Base-by-base conservation (phyloP, 2,888 invertebrate species). In the Cinara cedri region DNA sequence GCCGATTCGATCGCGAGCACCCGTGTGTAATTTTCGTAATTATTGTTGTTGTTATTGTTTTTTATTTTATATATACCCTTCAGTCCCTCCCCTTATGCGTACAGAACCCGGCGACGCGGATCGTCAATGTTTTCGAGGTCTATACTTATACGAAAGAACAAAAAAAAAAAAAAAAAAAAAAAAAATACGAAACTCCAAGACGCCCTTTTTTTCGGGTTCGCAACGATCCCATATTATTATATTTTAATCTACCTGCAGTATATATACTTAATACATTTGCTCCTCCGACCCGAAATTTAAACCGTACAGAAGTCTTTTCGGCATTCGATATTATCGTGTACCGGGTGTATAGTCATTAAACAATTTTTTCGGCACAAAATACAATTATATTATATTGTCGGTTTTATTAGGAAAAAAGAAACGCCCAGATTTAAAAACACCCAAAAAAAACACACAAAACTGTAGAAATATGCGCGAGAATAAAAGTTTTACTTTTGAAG, bases 271-370 rank as follows among this genome's bases (percentile, higher is more conserved):
- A 6, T 1, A n/a, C n/a, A 14, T n/a, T 46, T 68, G n/a, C 11
- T 10, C 24, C 24, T 13, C 34, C n/a, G 34, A 72, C 51, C 62
- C 21, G 63, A 51, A 54, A 75, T 75, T 75, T 75, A 75, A 75
- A 65, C n/a, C 54, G 63, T 75, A 75, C 74, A 65, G 74, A 75
- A 75, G 74, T 75, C 72, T 63, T 54, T 75, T 54, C 9, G 21
- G 10, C 24, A n/a, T 14, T n/a, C 34, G 26, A 11, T 46, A 16
- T 24, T 21, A 16, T n/a, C n/a, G 6, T 49, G 6, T 34, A 34
- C 34, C 6, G 34, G 34, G 34, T 6, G 34, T 34, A n/a, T n/a
- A 70, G 51, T 70, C 44, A 57, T 71, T 55, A 57, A 46, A 65
- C 21, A 24, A 55, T 8, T 9, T 42, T 34, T 34, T 4, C 34